Conservation (phyloP, 92 coral and sea anemone species). For the Palythoa caribaeorum region DNA sequence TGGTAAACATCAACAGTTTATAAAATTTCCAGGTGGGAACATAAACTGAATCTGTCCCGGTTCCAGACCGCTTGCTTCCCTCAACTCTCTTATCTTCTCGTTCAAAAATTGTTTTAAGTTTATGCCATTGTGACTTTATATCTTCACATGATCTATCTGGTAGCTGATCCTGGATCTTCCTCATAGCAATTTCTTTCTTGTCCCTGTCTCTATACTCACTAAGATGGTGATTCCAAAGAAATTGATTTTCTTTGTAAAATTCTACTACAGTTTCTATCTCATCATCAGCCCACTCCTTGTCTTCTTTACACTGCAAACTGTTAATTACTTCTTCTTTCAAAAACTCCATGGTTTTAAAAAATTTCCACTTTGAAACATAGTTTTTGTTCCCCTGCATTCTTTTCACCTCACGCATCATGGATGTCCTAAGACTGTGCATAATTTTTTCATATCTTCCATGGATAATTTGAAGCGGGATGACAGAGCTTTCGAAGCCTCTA, state of each 20-base stretch:
- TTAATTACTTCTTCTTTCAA: conserved; percentile 52
- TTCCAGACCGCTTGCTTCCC: conserved; percentile 64
- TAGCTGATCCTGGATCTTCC: conserved; percentile 56
- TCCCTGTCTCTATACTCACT: conserved; percentile 44
- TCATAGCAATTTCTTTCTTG: conserved; percentile 38
- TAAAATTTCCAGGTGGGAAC: conserved; percentile 44
- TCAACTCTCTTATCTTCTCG: conserved; percentile 54
- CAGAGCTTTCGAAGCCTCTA: conserved; percentile 49
- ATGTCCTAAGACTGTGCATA: conserved; percentile 63
- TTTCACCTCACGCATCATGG: conserved; percentile 61
- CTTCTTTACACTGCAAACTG: conserved; percentile 33
- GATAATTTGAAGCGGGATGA: conserved; percentile 13
- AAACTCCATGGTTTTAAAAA: conserved; percentile 48
- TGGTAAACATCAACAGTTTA: conserved; percentile 19
- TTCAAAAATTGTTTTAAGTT: conserved; percentile 58
- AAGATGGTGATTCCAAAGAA: conserved; percentile 66
- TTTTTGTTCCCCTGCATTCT: conserved; percentile 11
- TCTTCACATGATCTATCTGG: conserved; percentile 49
- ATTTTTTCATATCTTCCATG: conserved; percentile 39
- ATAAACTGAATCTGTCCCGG: conserved; percentile 63
- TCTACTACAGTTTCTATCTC: conserved; percentile 35
- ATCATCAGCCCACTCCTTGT: conserved; percentile 49
- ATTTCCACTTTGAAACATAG: conserved; percentile 49
- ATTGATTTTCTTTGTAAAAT: too few species aligned
- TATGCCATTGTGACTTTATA: conserved; percentile 65